Conservation (phyloP, 1,140 invertebrate genomes). For the Thrips palmi region DNA sequence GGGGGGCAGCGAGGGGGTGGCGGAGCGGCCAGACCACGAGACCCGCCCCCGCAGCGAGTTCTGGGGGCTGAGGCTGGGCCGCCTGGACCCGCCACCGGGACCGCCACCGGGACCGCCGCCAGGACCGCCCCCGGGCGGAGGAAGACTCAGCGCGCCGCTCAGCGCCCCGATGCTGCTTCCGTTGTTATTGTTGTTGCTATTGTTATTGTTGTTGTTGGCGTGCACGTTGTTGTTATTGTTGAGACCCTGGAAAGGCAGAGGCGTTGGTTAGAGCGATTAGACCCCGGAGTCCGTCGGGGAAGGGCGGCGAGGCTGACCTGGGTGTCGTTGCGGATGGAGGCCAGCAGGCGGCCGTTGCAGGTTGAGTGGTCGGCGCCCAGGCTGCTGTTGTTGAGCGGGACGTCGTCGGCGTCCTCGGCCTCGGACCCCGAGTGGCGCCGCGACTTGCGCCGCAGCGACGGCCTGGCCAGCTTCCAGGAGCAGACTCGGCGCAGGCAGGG, state of each 20-base stretch:
- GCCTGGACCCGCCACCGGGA: too few species aligned
- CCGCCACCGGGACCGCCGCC: too few species aligned
- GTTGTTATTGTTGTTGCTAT: too few species aligned
- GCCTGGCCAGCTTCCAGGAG: constrained; percentile 46
- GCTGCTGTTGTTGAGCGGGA: constrained; percentile 41
- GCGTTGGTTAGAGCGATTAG: constrained; percentile 17
- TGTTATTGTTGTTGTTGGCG: constrained; percentile 35
- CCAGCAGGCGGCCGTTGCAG: constrained; percentile 46
- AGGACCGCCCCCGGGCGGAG: too few species aligned
- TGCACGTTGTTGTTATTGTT: too few species aligned
- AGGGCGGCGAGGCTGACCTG: too few species aligned
- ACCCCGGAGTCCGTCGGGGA: too few species aligned
- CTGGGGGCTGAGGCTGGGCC: constrained; percentile 47
- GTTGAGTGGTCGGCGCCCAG: constrained; percentile 40
- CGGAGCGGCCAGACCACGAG: constrained; percentile 6
- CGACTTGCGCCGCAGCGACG: constrained; percentile 37
- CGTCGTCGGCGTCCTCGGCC: constrained; percentile 26
- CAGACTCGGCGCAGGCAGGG: constrained; percentile 43
- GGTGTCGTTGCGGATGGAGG: constrained; percentile 41
- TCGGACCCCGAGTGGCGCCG: constrained; percentile 31
- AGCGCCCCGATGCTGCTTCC: too few species aligned
- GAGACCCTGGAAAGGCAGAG: not conserved
- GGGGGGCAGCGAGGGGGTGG: constrained; percentile 2
- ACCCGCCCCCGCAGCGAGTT: constrained; percentile 35
- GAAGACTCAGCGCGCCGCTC: too few species aligned